phyloP scores from a whole-genome alignment of 2,888 invertebrate genomes.

The Hemicrepidius hirtus region DNA sequence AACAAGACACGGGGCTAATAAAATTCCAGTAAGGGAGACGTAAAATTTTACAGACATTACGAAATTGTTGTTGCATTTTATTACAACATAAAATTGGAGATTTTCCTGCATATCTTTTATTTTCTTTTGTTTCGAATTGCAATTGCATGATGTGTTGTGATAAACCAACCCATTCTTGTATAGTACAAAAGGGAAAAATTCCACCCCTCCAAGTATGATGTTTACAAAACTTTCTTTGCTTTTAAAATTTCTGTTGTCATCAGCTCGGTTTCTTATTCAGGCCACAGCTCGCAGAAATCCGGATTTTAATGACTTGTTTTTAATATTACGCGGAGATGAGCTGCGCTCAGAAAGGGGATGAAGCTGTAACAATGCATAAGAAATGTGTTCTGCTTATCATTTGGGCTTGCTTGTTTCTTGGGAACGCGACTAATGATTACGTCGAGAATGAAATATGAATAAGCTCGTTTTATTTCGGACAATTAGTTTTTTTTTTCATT shows the following conservation, averaged over 20 bases:
- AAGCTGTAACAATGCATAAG: slow-evolving; percentile 44
- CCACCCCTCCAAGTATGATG: slow-evolving; percentile 7
- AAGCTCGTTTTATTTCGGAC: not conserved
- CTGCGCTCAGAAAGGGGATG: slow-evolving; percentile 22
- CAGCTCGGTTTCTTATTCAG: slow-evolving; percentile 39
- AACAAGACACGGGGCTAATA: no score
- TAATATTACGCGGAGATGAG: slow-evolving; percentile 46
- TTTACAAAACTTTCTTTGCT: slow-evolving; percentile 35
- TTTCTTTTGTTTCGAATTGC: slow-evolving; percentile 7
- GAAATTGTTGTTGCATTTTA: slow-evolving; percentile 27
- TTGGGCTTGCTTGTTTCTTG: slow-evolving; percentile 28
- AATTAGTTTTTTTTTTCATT: slow-evolving; percentile 5
- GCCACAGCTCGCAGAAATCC: slow-evolving; percentile 41
- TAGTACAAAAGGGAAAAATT: slow-evolving; percentile 5
- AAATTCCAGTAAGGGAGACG: slow-evolving; percentile 1
- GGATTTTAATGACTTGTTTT: slow-evolving; percentile 51
- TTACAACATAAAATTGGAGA: slow-evolving; percentile 13
- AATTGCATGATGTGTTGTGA: slow-evolving; percentile 5
- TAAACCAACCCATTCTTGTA: not conserved
- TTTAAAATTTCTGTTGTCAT: slow-evolving; percentile 35
- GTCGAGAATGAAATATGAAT: slow-evolving; percentile 33
- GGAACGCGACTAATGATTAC: slow-evolving; percentile 36
- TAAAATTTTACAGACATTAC: slow-evolving; percentile 23
- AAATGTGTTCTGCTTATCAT: slow-evolving; percentile 37
- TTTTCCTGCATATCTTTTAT: not conserved